phyloP scores from a whole-genome alignment of 2,797 vertebrate genomes.

The Chelon labrosus region DNA sequence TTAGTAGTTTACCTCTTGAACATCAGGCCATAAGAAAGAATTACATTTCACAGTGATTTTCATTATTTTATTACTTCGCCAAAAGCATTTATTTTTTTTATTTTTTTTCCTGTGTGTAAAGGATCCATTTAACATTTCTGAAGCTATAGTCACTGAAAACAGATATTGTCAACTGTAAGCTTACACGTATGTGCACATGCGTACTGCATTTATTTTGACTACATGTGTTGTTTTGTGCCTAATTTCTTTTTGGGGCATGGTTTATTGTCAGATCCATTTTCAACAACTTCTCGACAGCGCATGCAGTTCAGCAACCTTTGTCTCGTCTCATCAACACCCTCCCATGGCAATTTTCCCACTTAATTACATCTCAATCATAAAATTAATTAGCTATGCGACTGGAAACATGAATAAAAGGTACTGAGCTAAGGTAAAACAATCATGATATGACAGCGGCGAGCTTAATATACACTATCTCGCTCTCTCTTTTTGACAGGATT shows the following conservation, averaged over 20 bases:
- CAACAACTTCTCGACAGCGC: neutral
- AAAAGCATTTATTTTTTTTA: neutral
- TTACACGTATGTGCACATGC: neutral
- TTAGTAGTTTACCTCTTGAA: neutral
- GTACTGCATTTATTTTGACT: neutral
- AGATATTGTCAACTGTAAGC: neutral
- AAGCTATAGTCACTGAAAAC: neutral
- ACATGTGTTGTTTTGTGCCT: neutral
- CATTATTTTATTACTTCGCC: neutral
- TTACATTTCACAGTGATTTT: neutral
- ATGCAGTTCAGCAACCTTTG: neutral
- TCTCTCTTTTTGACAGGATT: neutral
- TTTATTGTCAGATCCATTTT: conserved; percentile 7
- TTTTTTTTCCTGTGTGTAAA: too few species aligned
- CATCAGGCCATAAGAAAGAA: neutral
- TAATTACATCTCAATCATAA: conserved; percentile 8
- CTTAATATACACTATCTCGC: neutral
- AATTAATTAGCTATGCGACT: neutral
- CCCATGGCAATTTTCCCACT: neutral
- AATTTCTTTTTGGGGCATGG: neutral
- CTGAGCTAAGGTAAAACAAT: too few species aligned
- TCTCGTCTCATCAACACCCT: conserved; percentile 6
- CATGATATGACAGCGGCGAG: too few species aligned
- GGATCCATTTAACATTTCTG: neutral
- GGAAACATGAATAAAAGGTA: neutral